Conservation (phyloP, 2,888 invertebrate species). For the Synergus itoensis region DNA sequence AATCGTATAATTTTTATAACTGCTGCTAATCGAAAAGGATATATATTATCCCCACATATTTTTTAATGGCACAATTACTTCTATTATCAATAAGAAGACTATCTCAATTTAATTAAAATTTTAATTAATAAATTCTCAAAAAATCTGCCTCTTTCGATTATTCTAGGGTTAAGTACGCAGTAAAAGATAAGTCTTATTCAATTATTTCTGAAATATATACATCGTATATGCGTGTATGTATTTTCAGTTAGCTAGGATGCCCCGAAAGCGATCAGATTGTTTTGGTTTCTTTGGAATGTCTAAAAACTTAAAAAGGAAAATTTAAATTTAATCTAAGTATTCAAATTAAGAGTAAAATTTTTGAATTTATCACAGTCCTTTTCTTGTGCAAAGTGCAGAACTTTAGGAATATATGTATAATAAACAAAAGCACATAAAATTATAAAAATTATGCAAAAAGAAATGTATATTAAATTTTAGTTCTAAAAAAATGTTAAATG, state of each 20-base stretch:
- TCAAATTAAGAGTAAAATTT: neutral
- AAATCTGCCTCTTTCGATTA: neutral
- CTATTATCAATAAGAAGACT: no score
- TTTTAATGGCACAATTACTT: no score
- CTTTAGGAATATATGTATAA: neutral
- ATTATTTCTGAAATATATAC: neutral
- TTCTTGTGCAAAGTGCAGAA: neutral
- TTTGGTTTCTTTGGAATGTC: neutral
- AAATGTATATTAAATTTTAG: neutral
- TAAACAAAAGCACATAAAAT: neutral
- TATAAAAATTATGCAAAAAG: neutral
- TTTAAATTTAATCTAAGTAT: neutral
- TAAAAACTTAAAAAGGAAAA: neutral
- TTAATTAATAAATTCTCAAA: neutral
- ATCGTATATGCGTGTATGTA: neutral
- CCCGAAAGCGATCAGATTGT: neutral
- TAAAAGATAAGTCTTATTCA: neutral
- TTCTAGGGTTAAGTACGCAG: neutral
- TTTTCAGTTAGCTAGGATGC: neutral
- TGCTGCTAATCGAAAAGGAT: no score
- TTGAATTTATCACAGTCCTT: constrained; percentile 17
- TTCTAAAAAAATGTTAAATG: neutral
- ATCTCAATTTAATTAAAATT: neutral
- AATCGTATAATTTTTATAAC: no score
- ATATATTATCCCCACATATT: no score